Percentiles rank a stretch among this genome's conserved stretches.
Conservation (phyloP, 2,888 invertebrate genomes). For the Liposcelis brunnea region DNA sequence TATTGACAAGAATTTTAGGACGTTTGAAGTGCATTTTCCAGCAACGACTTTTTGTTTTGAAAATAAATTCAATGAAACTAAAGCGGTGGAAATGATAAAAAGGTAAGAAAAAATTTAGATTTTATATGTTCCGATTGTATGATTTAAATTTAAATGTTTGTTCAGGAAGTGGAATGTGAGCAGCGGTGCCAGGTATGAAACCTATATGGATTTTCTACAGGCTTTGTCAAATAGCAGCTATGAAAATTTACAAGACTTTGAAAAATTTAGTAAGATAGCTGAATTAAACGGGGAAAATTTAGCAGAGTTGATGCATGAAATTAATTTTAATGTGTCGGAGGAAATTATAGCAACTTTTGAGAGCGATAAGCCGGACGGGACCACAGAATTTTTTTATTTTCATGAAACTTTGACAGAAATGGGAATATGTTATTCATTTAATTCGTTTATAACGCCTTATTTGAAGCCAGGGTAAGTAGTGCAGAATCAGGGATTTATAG, state of each 20-base stretch:
- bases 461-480: conserved; percentile 29
- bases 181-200: conserved; percentile 21
- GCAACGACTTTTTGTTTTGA: conserved; percentile 36
- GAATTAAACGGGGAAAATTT: conserved; percentile 12
- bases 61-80: conserved; percentile 25
- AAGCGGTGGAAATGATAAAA: conserved; percentile 23
- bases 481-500: no score
- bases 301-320: not conserved
- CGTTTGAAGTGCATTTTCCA: conserved; percentile 40
- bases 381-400: conserved; percentile 17
- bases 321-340: conserved; percentile 12
- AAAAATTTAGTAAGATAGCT: conserved; percentile 23
- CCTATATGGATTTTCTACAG: conserved; percentile 28
- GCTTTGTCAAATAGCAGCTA: conserved; percentile 28
- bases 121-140: no score
- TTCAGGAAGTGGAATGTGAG: conserved; percentile 16
- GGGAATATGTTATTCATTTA: conserved; percentile 45
- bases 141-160: conserved; percentile 12
- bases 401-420: conserved; percentile 36
- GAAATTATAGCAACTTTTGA: conserved; percentile 15
- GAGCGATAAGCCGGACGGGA: no score
- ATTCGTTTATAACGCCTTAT: conserved; percentile 36
- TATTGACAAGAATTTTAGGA: conserved; percentile 41
- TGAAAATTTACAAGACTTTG: conserved; percentile 25
- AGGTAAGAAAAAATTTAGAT: conserved; percentile 19